A percentile compares a stretch with the other conserved stretches of the same genome.
These are phyloP conservation scores for Epinotia nisella DNA, from an alignment of 2,888 invertebrate species.

Conservation along the genomic window DNA sequence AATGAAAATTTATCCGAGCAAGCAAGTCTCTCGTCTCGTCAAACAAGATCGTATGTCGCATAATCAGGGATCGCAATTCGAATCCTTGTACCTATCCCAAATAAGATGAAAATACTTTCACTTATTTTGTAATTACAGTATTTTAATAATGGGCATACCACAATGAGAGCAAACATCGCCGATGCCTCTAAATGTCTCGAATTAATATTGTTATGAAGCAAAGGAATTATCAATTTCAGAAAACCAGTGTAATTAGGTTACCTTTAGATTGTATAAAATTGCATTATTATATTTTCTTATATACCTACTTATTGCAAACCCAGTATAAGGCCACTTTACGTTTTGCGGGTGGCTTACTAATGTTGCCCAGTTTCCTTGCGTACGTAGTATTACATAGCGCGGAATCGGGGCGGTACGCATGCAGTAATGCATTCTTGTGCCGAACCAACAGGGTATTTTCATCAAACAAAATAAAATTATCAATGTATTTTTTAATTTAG, in stretches of 20 bases:
- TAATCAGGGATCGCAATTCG: neutral
- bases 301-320: too few relatives aligned
- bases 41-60: neutral
- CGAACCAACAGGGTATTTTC: too few relatives aligned
- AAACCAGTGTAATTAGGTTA: neutral
- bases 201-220: slow-evolving; percentile 28
- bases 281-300: neutral
- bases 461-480: too few relatives aligned
- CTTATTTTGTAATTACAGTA: slow-evolving; percentile 2
- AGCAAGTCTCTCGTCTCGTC: slow-evolving; percentile 10
- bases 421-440: too few relatives aligned
- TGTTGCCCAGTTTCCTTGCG: too few relatives aligned
- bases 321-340: too few relatives aligned
- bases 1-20: slow-evolving; percentile 31
- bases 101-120: neutral
- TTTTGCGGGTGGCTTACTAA: too few relatives aligned
- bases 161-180: slow-evolving; percentile 20
- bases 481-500: too few relatives aligned
- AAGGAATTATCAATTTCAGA: slow-evolving; percentile 31
- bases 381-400: too few relatives aligned
- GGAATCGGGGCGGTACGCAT: too few relatives aligned
- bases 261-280: neutral
- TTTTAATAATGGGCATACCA: neutral
- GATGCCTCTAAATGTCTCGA: slow-evolving; percentile 13
- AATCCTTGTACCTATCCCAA: neutral